phyloP scores from a whole-genome alignment of 2,113 vertebrate genomes.

The Pygathrix nemaeus region DNA sequence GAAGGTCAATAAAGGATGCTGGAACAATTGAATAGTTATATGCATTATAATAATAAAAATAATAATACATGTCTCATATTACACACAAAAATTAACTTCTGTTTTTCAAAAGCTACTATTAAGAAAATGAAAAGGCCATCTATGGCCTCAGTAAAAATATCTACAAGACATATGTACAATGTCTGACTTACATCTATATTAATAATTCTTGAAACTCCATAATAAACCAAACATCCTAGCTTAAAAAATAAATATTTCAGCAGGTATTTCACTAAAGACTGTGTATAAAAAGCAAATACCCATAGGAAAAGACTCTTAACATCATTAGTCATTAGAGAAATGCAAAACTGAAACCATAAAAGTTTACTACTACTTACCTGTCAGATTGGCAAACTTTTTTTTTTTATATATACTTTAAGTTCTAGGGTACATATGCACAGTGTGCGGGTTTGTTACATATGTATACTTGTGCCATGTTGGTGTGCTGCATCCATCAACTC shows the following conservation, averaged over 20 bases:
- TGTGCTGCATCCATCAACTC: no score
- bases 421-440: no score
- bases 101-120: not conserved
- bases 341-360: not conserved
- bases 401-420: no score
- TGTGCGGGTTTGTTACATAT: no score
- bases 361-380: not conserved
- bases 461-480: no score
- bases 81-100: not conserved
- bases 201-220: not conserved
- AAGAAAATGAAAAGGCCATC: not conserved
- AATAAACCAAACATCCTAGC: not conserved
- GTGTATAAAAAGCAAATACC: not conserved
- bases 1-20: not conserved
- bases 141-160: not conserved
- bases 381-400: not conserved
- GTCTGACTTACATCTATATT: not conserved
- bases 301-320: not conserved
- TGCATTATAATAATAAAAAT: not conserved
- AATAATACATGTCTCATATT: not conserved
- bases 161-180: not conserved
- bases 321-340: not conserved
- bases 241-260: not conserved
- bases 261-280: not conserved
- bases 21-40: not conserved